Evolutionary conservation across 2,888 invertebrate species (phyloP).

Genomic region (Tridacna gigas): DNA sequence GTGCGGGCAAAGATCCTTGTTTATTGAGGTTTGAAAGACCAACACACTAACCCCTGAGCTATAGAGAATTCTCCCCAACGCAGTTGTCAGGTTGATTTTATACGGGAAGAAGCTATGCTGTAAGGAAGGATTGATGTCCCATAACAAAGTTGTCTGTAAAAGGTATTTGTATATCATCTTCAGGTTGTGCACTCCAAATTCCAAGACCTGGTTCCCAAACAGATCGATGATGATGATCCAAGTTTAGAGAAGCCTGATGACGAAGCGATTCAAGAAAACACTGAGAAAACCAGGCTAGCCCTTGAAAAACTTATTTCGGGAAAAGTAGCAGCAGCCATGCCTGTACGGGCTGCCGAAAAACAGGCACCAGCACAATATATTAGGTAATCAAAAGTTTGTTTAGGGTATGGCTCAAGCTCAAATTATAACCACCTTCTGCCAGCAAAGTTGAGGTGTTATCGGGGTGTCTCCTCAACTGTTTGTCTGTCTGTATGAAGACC

Average conservation of each 20-base stretch:
- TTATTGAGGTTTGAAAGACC: too few relatives aligned
- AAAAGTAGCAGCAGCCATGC: constrained; percentile 98
- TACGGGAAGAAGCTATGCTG: neutral
- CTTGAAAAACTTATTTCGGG: constrained; percentile 91
- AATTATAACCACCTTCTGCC: too few relatives aligned
- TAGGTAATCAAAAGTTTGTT: constrained; percentile 85
- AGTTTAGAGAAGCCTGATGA: constrained; percentile 94
- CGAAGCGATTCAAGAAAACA: constrained; percentile 93
- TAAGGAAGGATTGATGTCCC: neutral
- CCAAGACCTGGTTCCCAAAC: constrained; percentile 95
- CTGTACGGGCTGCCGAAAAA: constrained; percentile 97
- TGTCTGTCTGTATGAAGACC: too few relatives aligned
- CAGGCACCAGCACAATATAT: constrained; percentile 97
- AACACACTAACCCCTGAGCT: too few relatives aligned
- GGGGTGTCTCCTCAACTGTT: too few relatives aligned
- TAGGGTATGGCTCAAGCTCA: too few relatives aligned
- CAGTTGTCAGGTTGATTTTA: too few relatives aligned
- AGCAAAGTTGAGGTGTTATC: too few relatives aligned
- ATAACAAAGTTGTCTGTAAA: neutral
- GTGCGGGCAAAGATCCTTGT: too few relatives aligned
- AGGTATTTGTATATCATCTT: constrained; percentile 1
- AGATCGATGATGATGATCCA: constrained; percentile 96
- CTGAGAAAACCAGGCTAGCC: constrained; percentile 94
- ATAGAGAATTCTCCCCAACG: too few relatives aligned
- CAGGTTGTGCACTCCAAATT: constrained; percentile 96